Percentiles rank a stretch among this genome's conserved stretches.
phyloP scores from a whole-genome alignment of 2,113 vertebrate species.

The Scomber scombrus region DNA sequence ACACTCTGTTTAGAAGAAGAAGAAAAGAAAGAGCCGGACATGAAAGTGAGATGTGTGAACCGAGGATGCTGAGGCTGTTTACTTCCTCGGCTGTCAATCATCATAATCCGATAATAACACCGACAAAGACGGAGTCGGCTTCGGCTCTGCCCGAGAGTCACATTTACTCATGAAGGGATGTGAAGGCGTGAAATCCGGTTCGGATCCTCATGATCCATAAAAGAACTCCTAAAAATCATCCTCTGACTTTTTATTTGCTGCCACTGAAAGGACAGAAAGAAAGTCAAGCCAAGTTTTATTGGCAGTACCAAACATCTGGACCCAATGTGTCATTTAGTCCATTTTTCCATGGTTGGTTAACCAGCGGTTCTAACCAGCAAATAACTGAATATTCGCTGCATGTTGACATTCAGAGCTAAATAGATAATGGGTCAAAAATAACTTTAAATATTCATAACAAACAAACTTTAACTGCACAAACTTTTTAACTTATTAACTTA shows the following conservation, averaged over 20 bases:
- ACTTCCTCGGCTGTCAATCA: slow-evolving; percentile 28
- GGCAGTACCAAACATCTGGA: too few relatives aligned
- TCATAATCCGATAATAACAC: slow-evolving; percentile 53
- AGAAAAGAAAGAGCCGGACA: background rate
- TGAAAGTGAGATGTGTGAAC: background rate
- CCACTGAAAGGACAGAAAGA: background rate
- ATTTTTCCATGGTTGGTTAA: too few relatives aligned
- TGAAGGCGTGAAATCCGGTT: slow-evolving; percentile 6
- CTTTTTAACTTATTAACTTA: too few relatives aligned
- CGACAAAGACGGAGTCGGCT: slow-evolving; percentile 24
- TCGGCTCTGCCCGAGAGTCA: background rate
- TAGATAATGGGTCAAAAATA: too few relatives aligned
- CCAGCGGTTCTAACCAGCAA: too few relatives aligned
- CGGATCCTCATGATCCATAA: background rate
- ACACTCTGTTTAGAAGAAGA: slow-evolving; percentile 10
- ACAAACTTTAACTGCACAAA: too few relatives aligned
- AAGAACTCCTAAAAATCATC: background rate
- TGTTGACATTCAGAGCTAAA: too few relatives aligned
- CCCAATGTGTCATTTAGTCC: too few relatives aligned
- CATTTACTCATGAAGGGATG: background rate
- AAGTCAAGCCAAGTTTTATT: background rate
- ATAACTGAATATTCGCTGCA: too few relatives aligned
- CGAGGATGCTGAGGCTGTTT: slow-evolving; percentile 23
- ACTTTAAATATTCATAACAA: too few relatives aligned
- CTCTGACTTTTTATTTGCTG: background rate